Evolutionary conservation across 2,888 invertebrate genomes (phyloP), one percentile per base, ranked within the genome.

Genomic region (Pedicia rivosa): DNA sequence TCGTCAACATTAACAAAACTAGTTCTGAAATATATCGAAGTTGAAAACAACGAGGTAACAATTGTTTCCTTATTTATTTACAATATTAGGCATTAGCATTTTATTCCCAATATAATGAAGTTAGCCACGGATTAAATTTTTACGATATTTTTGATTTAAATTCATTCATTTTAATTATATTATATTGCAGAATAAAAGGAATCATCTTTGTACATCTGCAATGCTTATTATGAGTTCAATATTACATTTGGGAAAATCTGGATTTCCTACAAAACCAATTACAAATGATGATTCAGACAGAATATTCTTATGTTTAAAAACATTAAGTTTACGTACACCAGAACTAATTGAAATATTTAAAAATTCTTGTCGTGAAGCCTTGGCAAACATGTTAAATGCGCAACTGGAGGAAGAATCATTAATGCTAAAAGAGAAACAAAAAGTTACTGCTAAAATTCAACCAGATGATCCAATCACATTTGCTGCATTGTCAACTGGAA

Each of bases 201-300:
- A 78, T 52, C 65, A 66, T 32, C 66, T 79, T 46, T 71, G 70
- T 49, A 79, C 83, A 2, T 81, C 88, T 53, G 77, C 87, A 7
- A 82, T 95, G 84, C 72, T 88, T 15, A 76, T 91, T 6, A 78
- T 88, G 65, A 74, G 91, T 4, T 77, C 81, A 9, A 77, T 95
- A 45, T 65, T 95, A 37, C 82, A 87, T 55, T 65, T 88, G 41
- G 91, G 91, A 43, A 80, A 80, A 59, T 83, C 83, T 14, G 72
- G 72, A 32, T 60, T 74, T 34, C 72, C 76, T 5, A 56, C 65
- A 1, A 78, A 80, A 57, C 74, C 79, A 0, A 86, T 97, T 47
- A 97, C 94, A n/a, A 88, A 94, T 48, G 97, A 98, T 56, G 94
- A 95, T 61, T 65, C 76, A 24, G 94, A 97, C 57, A 78, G 92